Conservation (phyloP, 2,113 vertebrate genomes). For the Parus major region DNA sequence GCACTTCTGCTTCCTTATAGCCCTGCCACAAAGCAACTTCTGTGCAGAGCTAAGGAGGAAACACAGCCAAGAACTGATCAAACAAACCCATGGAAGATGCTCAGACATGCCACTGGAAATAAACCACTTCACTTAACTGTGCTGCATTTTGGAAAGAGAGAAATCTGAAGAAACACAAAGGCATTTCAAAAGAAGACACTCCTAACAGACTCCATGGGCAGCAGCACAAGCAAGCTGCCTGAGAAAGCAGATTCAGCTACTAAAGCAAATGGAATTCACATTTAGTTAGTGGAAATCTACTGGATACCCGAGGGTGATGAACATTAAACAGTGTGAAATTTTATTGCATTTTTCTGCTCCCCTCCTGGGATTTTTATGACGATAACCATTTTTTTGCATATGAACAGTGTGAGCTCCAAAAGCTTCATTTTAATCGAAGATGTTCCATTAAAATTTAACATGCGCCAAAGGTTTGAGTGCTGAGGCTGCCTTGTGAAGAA, state of each 20-base stretch:
- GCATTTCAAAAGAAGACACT: background rate
- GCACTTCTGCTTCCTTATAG: background rate
- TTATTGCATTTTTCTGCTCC: constrained; percentile 58
- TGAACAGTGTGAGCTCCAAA: constrained; percentile 48
- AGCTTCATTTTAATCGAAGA: constrained; percentile 56
- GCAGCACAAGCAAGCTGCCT: constrained; percentile 11
- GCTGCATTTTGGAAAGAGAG: background rate
- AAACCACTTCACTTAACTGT: background rate
- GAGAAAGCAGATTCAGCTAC: constrained; percentile 24
- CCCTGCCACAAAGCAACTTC: background rate
- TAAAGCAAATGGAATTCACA: constrained; percentile 55
- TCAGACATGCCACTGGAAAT: background rate
- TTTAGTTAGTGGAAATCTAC: constrained; percentile 68
- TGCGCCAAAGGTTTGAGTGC: background rate
- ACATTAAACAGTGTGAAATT: constrained; percentile 71
- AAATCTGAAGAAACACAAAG: background rate
- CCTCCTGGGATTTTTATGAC: constrained; percentile 59
- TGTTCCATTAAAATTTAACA: constrained; percentile 57
- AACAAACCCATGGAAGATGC: background rate
- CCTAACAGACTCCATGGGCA: background rate
- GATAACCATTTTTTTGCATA: constrained; percentile 48
- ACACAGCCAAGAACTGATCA: background rate
- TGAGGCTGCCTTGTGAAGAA: background rate
- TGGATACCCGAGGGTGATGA: constrained; percentile 65
- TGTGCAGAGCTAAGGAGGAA: background rate